Base-by-base conservation (phyloP, 2,888 invertebrate genomes). In the Drosophila tripunctata region DNA sequence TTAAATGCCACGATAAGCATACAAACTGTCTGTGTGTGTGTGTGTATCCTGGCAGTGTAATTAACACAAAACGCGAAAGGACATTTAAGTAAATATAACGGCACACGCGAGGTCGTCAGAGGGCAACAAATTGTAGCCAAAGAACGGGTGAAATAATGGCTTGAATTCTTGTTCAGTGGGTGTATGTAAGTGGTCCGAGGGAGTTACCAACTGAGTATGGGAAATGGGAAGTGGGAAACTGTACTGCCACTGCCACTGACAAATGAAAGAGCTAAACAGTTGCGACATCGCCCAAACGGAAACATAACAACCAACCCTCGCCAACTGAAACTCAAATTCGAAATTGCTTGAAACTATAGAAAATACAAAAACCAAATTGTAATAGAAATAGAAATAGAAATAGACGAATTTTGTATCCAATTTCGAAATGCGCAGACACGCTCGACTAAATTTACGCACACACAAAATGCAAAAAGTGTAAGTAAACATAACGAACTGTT, bases 341-440 rank as follows among this genome's bases (percentile, higher is more conserved):
- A 75, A 78, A 67, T 66, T 64, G 43, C 36, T 62, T 40, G 64
- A 71, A 75, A 61, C 57, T 60, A 64, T 43, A 61, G 57, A 43
- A 27, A 27, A 27, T 10, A 27, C 27, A 64, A 64, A 8, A 38
- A 51, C 21, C 30, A 40, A 40, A 51, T 24, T 14, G 24, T 27
- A 27, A 27, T 27, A 27, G 27, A 24, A 51, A 47, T 22, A 38
- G 27, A 43, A 54, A 52, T 31, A 41, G 52, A 63, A 68, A 65
- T 51, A 78, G 65, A 77, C 62, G 68, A 78, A 74, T 65, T 75
- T 77, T 75, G 72, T 82, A 82, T 76, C 78, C 82, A 79, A 79
- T 82, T 82, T 79, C 79, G 67, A 79, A 79, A 74, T 82, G 82
- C 78, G 60, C 76, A 70, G 78, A 79, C 82, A 82, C 79, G 82